Evolutionary conservation across 2,113 vertebrate species (phyloP).

Genomic region (Xenus cinereus): DNA sequence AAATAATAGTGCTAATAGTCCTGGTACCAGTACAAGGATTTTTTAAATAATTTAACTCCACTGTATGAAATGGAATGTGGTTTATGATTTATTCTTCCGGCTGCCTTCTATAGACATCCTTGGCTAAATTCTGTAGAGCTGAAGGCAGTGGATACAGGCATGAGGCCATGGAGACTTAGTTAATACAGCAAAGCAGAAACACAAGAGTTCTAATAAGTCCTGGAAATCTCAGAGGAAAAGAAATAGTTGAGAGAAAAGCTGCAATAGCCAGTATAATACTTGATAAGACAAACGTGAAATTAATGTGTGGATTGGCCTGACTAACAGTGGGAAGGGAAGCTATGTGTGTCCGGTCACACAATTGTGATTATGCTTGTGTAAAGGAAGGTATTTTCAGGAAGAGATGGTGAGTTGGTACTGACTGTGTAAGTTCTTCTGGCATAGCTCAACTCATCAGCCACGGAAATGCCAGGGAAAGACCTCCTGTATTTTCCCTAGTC

Average conservation of each 20-base stretch:
- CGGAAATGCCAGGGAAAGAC: not conserved
- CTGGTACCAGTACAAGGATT: not conserved
- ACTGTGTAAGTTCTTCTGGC: not conserved
- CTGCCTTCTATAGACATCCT: not conserved
- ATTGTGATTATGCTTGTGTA: not conserved
- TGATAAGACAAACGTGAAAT: not conserved
- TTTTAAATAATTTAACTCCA: not conserved
- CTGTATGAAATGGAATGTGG: not conserved
- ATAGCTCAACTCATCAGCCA: not conserved
- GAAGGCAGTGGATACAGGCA: not conserved
- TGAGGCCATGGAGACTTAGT: not conserved
- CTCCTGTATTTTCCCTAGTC: not conserved
- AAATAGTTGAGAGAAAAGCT: not conserved
- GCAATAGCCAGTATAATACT: not conserved
- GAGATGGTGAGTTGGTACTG: not conserved
- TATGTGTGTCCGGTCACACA: not conserved
- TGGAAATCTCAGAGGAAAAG: not conserved
- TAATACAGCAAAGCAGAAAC: not conserved
- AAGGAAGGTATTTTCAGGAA: not conserved
- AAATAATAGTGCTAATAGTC: not conserved
- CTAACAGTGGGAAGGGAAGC: not conserved
- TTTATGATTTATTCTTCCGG: constrained; percentile 20
- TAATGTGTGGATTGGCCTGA: not conserved
- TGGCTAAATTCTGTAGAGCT: not conserved
- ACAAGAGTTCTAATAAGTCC: not conserved